These are phyloP conservation scores for Neelides sp. DNA, from an alignment of 1,140 invertebrate species.

Conservation along the genomic window DNA sequence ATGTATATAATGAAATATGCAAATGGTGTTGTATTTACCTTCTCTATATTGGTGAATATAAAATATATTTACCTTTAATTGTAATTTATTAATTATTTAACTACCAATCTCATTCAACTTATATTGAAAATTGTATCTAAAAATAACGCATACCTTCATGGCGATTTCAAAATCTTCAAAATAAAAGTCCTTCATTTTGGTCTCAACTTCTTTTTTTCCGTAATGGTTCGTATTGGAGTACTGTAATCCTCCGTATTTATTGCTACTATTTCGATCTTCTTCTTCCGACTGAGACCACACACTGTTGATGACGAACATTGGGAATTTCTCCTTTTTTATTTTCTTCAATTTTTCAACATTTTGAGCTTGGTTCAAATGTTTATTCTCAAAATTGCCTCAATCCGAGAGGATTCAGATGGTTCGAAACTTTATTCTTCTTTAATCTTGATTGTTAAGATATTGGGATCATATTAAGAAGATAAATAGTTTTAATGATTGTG, in stretches of 20 bases:
- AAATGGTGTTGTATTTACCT: too few relatives aligned
- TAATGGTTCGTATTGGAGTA: neutral
- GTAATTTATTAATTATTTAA: neutral
- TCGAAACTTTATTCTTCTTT: too few relatives aligned
- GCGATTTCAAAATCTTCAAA: conserved; percentile 24
- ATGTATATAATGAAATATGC: too few relatives aligned
- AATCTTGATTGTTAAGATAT: too few relatives aligned
- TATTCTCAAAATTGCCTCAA: too few relatives aligned
- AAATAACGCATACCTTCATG: conserved; percentile 18
- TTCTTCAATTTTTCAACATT: conserved; percentile 1
- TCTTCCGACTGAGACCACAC: conserved; percentile 11
- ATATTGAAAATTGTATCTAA: neutral
- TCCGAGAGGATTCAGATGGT: too few relatives aligned
- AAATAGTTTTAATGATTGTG: too few relatives aligned
- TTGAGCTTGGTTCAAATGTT: too few relatives aligned
- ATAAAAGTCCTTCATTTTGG: conserved; percentile 19
- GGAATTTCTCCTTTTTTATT: conserved; percentile 1
- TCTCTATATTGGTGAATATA: too few relatives aligned
- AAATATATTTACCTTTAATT: too few relatives aligned
- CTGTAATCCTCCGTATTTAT: neutral
- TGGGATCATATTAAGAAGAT: too few relatives aligned
- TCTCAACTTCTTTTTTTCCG: neutral
- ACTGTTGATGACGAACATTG: conserved; percentile 21
- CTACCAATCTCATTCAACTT: too few relatives aligned
- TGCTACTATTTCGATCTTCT: conserved; percentile 5